Evolutionary conservation across 2,797 vertebrate species (phyloP).

Genomic region (Epinephelus malabaricus): DNA sequence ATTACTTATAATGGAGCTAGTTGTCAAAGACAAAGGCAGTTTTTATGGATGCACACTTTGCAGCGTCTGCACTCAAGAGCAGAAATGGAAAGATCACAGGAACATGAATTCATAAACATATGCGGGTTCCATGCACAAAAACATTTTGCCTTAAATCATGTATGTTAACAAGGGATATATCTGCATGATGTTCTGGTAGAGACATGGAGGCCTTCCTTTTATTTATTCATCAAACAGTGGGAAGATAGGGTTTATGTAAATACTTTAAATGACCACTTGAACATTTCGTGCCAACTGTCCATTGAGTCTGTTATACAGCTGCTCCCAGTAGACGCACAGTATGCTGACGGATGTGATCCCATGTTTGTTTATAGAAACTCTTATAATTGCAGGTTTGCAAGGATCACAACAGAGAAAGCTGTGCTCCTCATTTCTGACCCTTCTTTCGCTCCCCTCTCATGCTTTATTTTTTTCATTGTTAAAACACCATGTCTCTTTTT

Average conservation of each 20-base stretch:
- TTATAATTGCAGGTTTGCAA: slow-evolving; percentile 75
- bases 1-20: slow-evolving; percentile 92
- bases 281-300: slow-evolving; percentile 68
- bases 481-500: not conserved
- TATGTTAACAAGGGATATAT: slow-evolving; percentile 53
- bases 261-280: slow-evolving; percentile 65
- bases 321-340: slow-evolving; percentile 66
- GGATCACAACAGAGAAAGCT: slow-evolving; percentile 55
- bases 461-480: slow-evolving; percentile 15
- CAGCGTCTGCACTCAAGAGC: slow-evolving; percentile 82
- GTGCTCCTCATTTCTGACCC: slow-evolving; percentile 27
- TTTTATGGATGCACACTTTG: slow-evolving; percentile 87
- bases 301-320: slow-evolving; percentile 54
- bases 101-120: slow-evolving; percentile 53
- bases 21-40: slow-evolving; percentile 89
- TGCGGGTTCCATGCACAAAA: slow-evolving; percentile 37
- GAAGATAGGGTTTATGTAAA: slow-evolving; percentile 70
- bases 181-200: slow-evolving; percentile 39
- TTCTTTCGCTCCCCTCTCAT: slow-evolving; percentile 14
- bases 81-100: slow-evolving; percentile 71
- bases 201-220: slow-evolving; percentile 36
- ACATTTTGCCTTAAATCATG: slow-evolving; percentile 56
- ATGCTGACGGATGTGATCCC: slow-evolving; percentile 62
- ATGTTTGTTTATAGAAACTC: slow-evolving; percentile 79
- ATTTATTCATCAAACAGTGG: slow-evolving; percentile 69